phyloP scores from a whole-genome alignment of 2,888 invertebrate genomes.

The Quadroppia sp. region DNA sequence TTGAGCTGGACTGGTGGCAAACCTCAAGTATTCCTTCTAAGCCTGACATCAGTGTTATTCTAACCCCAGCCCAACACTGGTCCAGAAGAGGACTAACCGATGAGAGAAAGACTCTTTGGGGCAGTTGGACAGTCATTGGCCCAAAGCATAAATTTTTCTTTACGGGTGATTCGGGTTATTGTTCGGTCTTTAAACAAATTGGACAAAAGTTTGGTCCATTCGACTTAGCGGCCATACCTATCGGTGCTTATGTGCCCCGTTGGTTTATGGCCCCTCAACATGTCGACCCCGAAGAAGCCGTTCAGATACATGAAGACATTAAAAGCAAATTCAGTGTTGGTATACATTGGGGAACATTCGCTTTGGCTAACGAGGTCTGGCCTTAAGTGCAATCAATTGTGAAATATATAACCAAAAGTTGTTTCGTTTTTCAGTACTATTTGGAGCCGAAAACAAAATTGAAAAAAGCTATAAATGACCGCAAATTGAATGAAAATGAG shows the following conservation, averaged over 20 bases:
- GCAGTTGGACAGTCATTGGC: conserved; percentile 56
- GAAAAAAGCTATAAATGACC: conserved; percentile 47
- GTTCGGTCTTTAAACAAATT: conserved; percentile 55
- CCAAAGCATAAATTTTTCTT: conserved; percentile 55
- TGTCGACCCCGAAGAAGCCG: conserved; percentile 56
- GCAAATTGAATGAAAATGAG: conserved; percentile 45
- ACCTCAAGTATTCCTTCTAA: conserved; percentile 45
- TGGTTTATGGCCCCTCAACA: conserved; percentile 56
- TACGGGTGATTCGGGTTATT: conserved; percentile 59
- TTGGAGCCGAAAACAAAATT: conserved; percentile 50
- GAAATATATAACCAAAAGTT: neutral
- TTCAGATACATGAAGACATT: conserved; percentile 55
- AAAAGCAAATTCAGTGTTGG: conserved; percentile 54
- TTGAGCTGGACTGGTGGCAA: conserved; percentile 56
- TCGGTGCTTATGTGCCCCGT: conserved; percentile 58
- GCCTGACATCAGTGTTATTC: conserved; percentile 51
- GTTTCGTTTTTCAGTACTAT: conserved; percentile 48
- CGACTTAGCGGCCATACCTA: conserved; percentile 57
- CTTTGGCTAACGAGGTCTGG: conserved; percentile 50
- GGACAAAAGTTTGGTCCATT: conserved; percentile 57
- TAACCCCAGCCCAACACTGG: conserved; percentile 59
- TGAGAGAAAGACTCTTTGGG: conserved; percentile 56
- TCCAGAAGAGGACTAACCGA: conserved; percentile 53
- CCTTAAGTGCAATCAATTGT: neutral
- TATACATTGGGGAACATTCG: conserved; percentile 59